phyloP scores from a whole-genome alignment of 1,140 invertebrate genomes.

The Eufriesea mexicana region DNA sequence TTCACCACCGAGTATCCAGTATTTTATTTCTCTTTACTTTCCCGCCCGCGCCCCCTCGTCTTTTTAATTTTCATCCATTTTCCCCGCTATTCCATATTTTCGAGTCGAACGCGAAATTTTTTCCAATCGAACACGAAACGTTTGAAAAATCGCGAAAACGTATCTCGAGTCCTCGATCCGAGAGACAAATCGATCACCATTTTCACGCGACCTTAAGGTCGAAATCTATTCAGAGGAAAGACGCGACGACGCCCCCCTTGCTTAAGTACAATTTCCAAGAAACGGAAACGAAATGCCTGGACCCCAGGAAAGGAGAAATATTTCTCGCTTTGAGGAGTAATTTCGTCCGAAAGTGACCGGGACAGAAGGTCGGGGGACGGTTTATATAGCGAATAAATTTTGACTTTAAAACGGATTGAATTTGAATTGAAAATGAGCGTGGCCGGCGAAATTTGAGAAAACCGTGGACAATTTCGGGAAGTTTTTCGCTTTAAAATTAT shows the following conservation, averaged over 20 bases:
- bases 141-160: no score
- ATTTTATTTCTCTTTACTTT: not conserved
- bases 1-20: not conserved
- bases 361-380: no score
- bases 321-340: not conserved
- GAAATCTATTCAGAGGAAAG: not conserved
- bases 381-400: not conserved
- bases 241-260: no score
- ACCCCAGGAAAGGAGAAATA: not conserved
- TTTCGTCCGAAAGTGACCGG: not conserved
- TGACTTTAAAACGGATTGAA: not conserved
- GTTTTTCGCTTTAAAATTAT: not conserved
- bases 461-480: not conserved
- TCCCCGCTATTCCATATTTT: no score
- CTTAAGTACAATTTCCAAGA: not conserved
- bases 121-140: no score
- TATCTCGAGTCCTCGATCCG: not conserved
- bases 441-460: not conserved
- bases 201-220: not conserved
- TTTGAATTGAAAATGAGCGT: not conserved
- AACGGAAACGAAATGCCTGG: conserved; percentile 8
- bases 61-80: not conserved
- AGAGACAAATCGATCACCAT: no score
- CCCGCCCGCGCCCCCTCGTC: no score
- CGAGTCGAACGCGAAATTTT: not conserved